Conservation (phyloP, 2,113 vertebrate genomes). For the Datnioides undecimradiatus region DNA sequence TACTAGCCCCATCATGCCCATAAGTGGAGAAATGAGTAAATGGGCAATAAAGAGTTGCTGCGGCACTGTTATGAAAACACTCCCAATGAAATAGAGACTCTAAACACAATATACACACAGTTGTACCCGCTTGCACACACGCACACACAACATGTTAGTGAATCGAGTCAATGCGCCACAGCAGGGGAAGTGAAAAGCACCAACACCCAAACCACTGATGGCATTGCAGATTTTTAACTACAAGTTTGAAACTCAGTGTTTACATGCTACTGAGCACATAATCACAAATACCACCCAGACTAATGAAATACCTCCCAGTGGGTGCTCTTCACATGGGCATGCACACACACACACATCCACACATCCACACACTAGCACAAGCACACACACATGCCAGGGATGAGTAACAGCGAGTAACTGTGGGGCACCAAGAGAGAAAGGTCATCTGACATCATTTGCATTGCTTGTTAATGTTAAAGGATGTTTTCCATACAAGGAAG, state of each 20-base stretch:
- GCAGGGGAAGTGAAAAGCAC: slow-evolving; percentile 48
- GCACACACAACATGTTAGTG: slow-evolving; percentile 16
- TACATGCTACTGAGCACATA: slow-evolving; percentile 49
- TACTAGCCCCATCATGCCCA: neutral
- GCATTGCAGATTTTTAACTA: slow-evolving; percentile 44
- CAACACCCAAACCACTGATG: slow-evolving; percentile 56
- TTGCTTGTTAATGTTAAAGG: slow-evolving; percentile 70
- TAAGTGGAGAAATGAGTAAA: slow-evolving; percentile 37
- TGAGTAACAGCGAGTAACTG: slow-evolving; percentile 62
- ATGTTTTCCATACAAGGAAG: slow-evolving; percentile 69
- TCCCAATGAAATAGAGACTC: slow-evolving; percentile 41
- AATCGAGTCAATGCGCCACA: slow-evolving; percentile 41
- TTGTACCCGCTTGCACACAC: neutral
- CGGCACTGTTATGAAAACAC: slow-evolving; percentile 54
- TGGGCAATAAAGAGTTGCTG: slow-evolving; percentile 17
- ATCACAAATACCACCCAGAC: slow-evolving; percentile 38
- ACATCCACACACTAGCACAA: slow-evolving; percentile 13
- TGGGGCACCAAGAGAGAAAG: slow-evolving; percentile 61
- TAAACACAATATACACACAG: neutral
- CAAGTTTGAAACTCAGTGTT: slow-evolving; percentile 55
- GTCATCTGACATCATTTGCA: slow-evolving; percentile 74
- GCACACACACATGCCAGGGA: slow-evolving; percentile 20
- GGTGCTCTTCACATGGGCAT: slow-evolving; percentile 17
- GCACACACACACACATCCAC: neutral
- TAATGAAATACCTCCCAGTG: slow-evolving; percentile 65